Conservation (phyloP, 2,797 vertebrate species). For the Epinephelus awoara region DNA sequence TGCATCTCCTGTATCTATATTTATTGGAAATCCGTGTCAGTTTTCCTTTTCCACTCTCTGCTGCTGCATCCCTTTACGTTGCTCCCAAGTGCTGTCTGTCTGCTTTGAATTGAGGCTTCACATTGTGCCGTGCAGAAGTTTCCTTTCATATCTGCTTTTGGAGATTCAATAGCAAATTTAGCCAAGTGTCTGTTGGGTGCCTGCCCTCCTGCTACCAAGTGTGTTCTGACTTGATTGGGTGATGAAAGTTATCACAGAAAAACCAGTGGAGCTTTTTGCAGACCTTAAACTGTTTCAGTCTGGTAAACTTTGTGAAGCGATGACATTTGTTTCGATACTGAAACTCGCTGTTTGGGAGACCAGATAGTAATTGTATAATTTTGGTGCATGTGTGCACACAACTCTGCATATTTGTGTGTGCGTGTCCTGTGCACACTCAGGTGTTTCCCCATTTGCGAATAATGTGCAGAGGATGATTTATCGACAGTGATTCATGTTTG, state of each 20-base stretch:
- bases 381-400: not conserved
- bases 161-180: constrained; percentile 1
- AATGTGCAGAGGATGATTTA: constrained; percentile 16
- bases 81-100: constrained; percentile 12
- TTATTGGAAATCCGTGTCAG: constrained; percentile 57
- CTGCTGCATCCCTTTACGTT: constrained; percentile 36
- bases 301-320: constrained; percentile 30
- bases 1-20: constrained; percentile 48
- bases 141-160: constrained; percentile 19
- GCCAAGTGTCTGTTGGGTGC: constrained; percentile 9
- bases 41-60: constrained; percentile 15
- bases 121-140: constrained; percentile 11
- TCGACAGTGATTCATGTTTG: constrained; percentile 6
- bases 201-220: not conserved
- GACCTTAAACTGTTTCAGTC: constrained; percentile 10
- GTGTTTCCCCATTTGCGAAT: constrained; percentile 30
- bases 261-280: constrained; percentile 12
- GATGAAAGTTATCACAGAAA: constrained; percentile 37
- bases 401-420: not conserved
- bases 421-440: not conserved
- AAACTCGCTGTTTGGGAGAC: constrained; percentile 5
- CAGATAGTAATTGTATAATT: not conserved
- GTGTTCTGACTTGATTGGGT: constrained; percentile 13
- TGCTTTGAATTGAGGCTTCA: constrained; percentile 23
- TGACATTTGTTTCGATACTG: not conserved